Evolutionary conservation across 2,113 vertebrate genomes (phyloP).

Genomic region (Pseudopodoces humilis): DNA sequence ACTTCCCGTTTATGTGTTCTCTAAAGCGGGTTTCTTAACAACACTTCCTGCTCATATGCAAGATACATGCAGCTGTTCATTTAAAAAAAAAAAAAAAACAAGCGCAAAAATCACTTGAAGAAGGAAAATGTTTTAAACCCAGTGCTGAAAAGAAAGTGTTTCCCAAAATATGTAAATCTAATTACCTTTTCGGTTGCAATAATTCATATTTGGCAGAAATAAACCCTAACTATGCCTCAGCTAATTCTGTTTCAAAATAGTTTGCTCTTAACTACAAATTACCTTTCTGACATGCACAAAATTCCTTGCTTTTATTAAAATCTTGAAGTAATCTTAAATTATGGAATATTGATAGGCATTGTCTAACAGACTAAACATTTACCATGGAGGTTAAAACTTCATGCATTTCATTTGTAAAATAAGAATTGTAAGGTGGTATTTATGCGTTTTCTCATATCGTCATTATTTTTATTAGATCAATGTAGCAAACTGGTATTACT

Average conservation of each 20-base stretch:
- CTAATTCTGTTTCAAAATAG: background rate
- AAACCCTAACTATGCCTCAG: background rate
- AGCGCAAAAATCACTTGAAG: background rate
- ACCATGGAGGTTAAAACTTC: background rate
- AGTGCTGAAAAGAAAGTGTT: background rate
- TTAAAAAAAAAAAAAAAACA: background rate
- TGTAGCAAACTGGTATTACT: background rate
- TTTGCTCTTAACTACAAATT: background rate
- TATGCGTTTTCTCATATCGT: background rate
- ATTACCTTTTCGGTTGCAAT: background rate
- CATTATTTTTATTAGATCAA: background rate
- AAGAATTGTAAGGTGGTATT: background rate
- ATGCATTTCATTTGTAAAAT: background rate
- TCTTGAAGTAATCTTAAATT: background rate
- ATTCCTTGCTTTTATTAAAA: background rate
- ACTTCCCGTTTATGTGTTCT: background rate
- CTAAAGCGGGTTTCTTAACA: background rate
- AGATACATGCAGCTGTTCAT: background rate
- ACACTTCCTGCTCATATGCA: background rate
- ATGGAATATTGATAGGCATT: background rate
- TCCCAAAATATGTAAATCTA: background rate
- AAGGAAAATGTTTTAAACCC: background rate
- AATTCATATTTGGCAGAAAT: background rate
- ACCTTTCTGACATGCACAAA: background rate
- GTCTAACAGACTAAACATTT: background rate